Base-by-base conservation (phyloP, 2,888 invertebrate genomes). In the Aquatica leii region DNA sequence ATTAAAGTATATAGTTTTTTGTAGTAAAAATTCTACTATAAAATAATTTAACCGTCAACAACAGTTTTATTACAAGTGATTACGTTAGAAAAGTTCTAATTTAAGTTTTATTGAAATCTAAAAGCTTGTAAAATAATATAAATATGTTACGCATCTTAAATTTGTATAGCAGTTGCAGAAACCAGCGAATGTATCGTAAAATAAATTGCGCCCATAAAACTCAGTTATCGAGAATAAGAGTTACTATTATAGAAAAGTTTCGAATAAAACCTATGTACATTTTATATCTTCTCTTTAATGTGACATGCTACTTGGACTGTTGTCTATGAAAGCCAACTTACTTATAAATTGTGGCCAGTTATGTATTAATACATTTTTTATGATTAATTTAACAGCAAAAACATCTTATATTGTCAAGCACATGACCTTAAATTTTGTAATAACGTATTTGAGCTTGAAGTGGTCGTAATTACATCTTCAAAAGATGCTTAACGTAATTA, bases 201-300 rank as follows among this genome's bases (percentile, higher is more conserved):
- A 58, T 58, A 58, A 58, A 58, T 58, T 43, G 51, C 51, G 24
- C 31, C 24, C 41, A 50, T 58, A 58, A 31, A 58, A 40, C 51
- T 31, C 51, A 40, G 51, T 58, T 58, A 58, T 58, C 58, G 40
- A 24, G 51, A 57, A 24, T 51, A 58, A 20, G 58, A 58, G 58
- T 58, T 58, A 58, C 51, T 58, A 58, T 51, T 57, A 58, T 51
- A 58, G 58, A 58, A 58, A 58, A 58, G 58, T 50, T 51, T 58
- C 40, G 24, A 58, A 58, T 58, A 58, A 58, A 58, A 20, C 51
- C 58, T 43, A 41, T 41, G 24, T 34, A 20, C 49, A 58, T 58
- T 58, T 51, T 58, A 51, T 24, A 37, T 58, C 41, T 51, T 24
- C 50, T 12, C 49, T 58, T 58, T 58, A 58, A 58, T 51, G 58